These are phyloP conservation scores for Forbesichthys agassizii DNA, from an alignment of 2,113 vertebrate genomes.

Conservation along the genomic window DNA sequence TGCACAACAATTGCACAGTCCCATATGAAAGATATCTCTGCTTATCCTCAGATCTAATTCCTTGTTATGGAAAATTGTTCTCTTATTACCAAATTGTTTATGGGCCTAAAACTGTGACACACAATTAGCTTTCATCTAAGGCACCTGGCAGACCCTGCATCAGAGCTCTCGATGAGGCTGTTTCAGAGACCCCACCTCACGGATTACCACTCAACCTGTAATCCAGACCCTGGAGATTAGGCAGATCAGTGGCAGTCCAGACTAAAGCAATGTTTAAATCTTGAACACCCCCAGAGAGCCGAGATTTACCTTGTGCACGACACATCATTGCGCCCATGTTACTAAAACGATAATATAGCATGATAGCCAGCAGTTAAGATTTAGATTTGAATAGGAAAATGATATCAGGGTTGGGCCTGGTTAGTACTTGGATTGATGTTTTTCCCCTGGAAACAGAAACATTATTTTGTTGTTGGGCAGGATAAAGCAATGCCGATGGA, in stretches of 20 bases:
- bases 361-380: constrained; percentile 63
- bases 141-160: constrained; percentile 71
- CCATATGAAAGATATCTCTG: constrained; percentile 26
- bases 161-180: constrained; percentile 57
- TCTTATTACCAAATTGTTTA: constrained; percentile 49
- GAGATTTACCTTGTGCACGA: constrained; percentile 52
- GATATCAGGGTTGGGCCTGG: too few relatives aligned
- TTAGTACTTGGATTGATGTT: too few relatives aligned
- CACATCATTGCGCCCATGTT: neutral
- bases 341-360: constrained; percentile 27
- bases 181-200: constrained; percentile 62
- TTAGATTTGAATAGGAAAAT: neutral
- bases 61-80: constrained; percentile 36
- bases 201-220: constrained; percentile 76
- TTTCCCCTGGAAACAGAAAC: too few relatives aligned
- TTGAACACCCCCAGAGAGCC: constrained; percentile 54
- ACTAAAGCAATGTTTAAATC: constrained; percentile 63
- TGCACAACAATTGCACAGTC: neutral
- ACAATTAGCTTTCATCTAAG: constrained; percentile 76
- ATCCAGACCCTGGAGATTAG: constrained; percentile 70
- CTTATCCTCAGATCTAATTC: constrained; percentile 36
- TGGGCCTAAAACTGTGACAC: constrained; percentile 62
- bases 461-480: too few relatives aligned
- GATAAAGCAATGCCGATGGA: too few relatives aligned
- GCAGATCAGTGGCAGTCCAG: constrained; percentile 69